Percentiles rank a stretch among this genome's conserved stretches.
Conservation (phyloP, 2,797 vertebrate genomes). For the Micromesistius poutassou region DNA sequence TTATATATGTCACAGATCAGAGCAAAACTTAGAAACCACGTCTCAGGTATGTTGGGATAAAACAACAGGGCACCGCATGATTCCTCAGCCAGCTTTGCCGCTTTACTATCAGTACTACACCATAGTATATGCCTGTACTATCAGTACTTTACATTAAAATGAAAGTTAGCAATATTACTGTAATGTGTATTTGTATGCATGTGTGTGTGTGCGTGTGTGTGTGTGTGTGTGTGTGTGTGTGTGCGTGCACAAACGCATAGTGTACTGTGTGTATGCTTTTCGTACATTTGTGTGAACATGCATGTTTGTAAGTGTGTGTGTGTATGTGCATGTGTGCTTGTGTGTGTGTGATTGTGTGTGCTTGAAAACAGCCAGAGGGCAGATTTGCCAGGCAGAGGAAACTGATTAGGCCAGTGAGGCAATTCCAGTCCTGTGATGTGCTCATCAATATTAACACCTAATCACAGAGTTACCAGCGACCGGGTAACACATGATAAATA, state of each 20-base stretch:
- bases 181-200: conserved; percentile 19
- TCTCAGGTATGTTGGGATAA: not conserved
- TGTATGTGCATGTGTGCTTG: not conserved
- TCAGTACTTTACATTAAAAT: not conserved
- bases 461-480: conserved; percentile 38
- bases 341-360: not conserved
- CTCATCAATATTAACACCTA: conserved; percentile 54
- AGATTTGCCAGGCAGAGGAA: conserved; percentile 37
- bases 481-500: conserved; percentile 3
- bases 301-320: not conserved
- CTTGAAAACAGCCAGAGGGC: conserved; percentile 26
- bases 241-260: not conserved
- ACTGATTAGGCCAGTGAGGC: conserved; percentile 44
- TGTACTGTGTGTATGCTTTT: conserved; percentile 9
- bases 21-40: not conserved
- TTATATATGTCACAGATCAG: not conserved
- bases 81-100: not conserved
- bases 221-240: conserved; percentile 1
- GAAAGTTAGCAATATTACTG: conserved; percentile 27
- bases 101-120: not conserved
- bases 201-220: conserved; percentile 18
- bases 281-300: conserved; percentile 8
- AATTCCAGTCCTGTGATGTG: conserved; percentile 49
- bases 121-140: not conserved
- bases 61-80: not conserved